Conservation (phyloP, 2,888 invertebrate species). For the Deroplatys truncata region DNA sequence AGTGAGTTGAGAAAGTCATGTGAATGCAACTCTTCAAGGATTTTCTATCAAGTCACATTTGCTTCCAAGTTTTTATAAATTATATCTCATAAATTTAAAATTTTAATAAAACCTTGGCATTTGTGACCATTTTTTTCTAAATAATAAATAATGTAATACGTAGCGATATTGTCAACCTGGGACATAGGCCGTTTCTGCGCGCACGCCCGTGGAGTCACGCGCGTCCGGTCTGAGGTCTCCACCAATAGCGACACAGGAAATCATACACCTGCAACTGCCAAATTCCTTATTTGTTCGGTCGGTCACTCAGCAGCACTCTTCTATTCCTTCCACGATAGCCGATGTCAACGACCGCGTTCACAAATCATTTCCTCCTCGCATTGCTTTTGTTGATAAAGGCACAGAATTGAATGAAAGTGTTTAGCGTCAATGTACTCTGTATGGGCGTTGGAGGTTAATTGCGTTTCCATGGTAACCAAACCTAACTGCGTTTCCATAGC, state of each 20-base stretch:
- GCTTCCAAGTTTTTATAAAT: no score
- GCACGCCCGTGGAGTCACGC: background rate
- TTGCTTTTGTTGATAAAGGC: background rate
- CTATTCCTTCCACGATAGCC: background rate
- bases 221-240: background rate
- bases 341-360: background rate
- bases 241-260: constrained; percentile 4
- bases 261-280: constrained; percentile 14
- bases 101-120: no score
- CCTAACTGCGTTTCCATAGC: no score
- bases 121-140: no score
- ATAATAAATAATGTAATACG: no score
- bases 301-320: background rate
- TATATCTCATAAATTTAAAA: no score
- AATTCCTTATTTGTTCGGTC: constrained; percentile 8
- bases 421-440: background rate
- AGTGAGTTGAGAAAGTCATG: no score
- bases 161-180: no score
- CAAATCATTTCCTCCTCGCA: background rate
- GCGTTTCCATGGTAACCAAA: no score
- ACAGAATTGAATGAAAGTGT: background rate
- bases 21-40: no score
- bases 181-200: background rate
- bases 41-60: no score
- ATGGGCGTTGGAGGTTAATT: no score